Base-by-base conservation (phyloP, 2,113 vertebrate genomes). In the Speoplatyrhinus poulsoni region DNA sequence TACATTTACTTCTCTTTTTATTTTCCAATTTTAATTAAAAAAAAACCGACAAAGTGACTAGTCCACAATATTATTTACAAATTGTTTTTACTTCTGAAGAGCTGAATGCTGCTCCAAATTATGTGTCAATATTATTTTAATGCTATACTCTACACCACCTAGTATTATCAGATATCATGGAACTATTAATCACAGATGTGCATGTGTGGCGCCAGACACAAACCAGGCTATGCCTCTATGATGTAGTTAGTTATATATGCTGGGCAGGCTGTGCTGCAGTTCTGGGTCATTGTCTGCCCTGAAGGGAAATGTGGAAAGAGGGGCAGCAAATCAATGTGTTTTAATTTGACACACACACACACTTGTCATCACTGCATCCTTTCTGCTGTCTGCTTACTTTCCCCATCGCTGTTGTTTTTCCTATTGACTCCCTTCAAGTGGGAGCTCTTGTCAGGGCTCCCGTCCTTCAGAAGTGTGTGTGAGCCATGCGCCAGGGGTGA, bases 401-500 rank as follows among this genome's bases (percentile, higher is more conserved):
- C 15, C 46, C 46, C 62, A 55, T 36, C 59, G 56, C 65, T 32
- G n/a, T 70, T 32, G 41, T 12, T n/a, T 60, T 48, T 53, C 26
- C 52, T 65, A 47, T 60, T 12, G 26, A 54, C 49, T 17, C 57
- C 13, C 9, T 56, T 56, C 54, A 19, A 56, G 66, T 3, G 12
- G 10, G 26, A 32, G 15, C 59, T 55, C 32, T 64, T 16, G 53
- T 3, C 36, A n/a, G 26, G 19, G 16, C 69, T 12, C 60, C 12
- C 0, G 3, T 56, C 50, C 64, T 32, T 47, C 46, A 26, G 15
- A 67, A 52, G 19, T 62, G 50, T 54, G 26, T 9, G 48, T 72
- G 67, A 75, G 85, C 70, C 84, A 92, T 92, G 91, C 63, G 69
- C 79, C 82, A 80, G 65, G 87, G 82, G 87, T 92, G 86, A 90